Evolutionary conservation across 1,140 invertebrate genomes (phyloP).

Genomic region (Magallana gigas): DNA sequence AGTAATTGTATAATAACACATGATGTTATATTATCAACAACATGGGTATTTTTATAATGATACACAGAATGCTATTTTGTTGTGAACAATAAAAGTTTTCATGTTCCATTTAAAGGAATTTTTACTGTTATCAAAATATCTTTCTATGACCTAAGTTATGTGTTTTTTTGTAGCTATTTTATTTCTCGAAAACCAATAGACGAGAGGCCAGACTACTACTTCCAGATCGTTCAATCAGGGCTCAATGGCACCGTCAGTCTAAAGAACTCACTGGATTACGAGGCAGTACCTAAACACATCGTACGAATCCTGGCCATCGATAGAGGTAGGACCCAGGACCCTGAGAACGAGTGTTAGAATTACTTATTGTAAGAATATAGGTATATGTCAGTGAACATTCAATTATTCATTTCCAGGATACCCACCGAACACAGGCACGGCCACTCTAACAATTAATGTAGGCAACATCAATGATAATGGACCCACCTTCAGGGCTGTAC

Average conservation of each 20-base stretch:
- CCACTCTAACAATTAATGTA: conserved; percentile 95
- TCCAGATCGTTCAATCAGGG: background rate
- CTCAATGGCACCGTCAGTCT: conserved; percentile 32
- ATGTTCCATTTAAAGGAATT: background rate
- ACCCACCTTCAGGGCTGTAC: conserved; percentile 93
- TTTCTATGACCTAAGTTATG: too few relatives aligned
- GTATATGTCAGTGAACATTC: background rate
- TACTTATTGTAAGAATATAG: background rate
- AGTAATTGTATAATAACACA: too few relatives aligned
- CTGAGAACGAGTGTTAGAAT: too few relatives aligned
- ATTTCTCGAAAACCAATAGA: conserved; percentile 36
- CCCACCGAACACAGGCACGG: conserved; percentile 95
- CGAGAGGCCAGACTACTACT: conserved; percentile 32
- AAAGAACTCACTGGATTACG: conserved; percentile 31
- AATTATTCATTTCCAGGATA: conserved; percentile 68
- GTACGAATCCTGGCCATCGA: conserved; percentile 51
- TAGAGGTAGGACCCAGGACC: conserved; percentile 40
- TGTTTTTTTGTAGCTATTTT: conserved; percentile 8
- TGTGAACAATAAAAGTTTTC: background rate
- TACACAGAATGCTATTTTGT: background rate
- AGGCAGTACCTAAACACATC: conserved; percentile 24
- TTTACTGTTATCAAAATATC: too few relatives aligned
- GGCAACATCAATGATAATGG: conserved; percentile 96
- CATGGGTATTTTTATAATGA: background rate
- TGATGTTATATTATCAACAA: too few relatives aligned